Evolutionary conservation across 2,888 invertebrate species (phyloP), one percentile per base, ranked within the genome.

Genomic region (Drosophila pseudotalamancana): DNA sequence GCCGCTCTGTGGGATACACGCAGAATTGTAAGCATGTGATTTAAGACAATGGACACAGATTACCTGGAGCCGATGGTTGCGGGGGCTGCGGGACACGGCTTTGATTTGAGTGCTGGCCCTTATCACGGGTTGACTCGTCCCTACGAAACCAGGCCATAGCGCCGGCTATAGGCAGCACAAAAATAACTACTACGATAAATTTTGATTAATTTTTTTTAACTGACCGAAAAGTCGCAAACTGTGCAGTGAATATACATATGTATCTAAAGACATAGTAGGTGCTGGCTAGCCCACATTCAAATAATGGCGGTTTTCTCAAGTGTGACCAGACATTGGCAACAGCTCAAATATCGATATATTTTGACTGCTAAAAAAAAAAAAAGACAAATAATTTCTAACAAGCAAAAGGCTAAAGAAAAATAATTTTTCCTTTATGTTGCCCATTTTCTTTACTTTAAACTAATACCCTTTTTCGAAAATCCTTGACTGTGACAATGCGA

Each of bases 91-190:
- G 9, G 16, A 16, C 14, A 14, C 25, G 27, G 21, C 11, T 46
- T 8, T 29, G 32, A 8, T 9, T 32, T 14, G 40, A 14, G 3
- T 40, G 14, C n/a, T 14, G 51, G 25, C 8, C 31, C 12, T 37
- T 31, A n/a, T 40, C 23, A 16, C 18, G 40, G 16, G 11, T 29
- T 16, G 21, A 5, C 25, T 5, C 14, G 2, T 42, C 53, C 37
- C 6, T 64, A 16, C 62, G 64, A 54, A 64, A 61, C 62, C 62
- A 54, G 35, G 62, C 48, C 46, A 64, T 61, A 11, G 25, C 2
- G 21, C 31, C 42, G 37, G 55, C 27, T 35, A 23, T 16, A 40
- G 31, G 45, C 45, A 34, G 25, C 34, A 16, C 11, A 18, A 23
- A 35, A 16, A 27, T 39, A 23, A 25, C 25, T 42, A 57, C 8